Evolutionary conservation across 1,140 invertebrate species (phyloP), one percentile per base, ranked within the genome.

Genomic region (Caerostris darwini): DNA sequence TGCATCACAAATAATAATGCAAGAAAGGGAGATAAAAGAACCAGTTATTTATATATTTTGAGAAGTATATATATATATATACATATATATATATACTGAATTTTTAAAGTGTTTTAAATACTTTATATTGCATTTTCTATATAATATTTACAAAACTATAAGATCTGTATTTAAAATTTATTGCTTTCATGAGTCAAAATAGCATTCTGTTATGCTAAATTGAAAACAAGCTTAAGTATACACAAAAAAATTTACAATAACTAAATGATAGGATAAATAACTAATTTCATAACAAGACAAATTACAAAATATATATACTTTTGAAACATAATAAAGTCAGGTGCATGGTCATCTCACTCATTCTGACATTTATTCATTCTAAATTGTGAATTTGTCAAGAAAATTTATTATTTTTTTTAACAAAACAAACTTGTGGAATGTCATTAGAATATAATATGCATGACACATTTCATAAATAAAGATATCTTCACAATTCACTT

Each of bases 341-440:
- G 17, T 53, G 58, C 58, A 88, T 64, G 7, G 34, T 34, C 34
- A 34, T 34, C 34, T 34, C 34, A 34, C 12, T 88, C 53, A 64
- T 88, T 53, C 19, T 53, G 14, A 50, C 17, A 85, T 85, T 56
- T 34, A 85, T 19, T 85, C 58, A 54, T 67, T 67, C 56, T 57
- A 88, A 88, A 53, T 77, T 71, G 88, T 17, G 56, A 58, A 90
- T 77, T 77, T 57, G 8, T 71, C 56, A 58, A 56, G 14, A 56
- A 10, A 69, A 58, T 56, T 56, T 67, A n/a, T 77, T 12, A 67
- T 54, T 7, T 90, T 34, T 12, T 57, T n/a, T 90, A 90, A 71
- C 53, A 77, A 71, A 90, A 64, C 56, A 54, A 50, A 69, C 10
- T 64, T 85, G 50, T 92, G 90, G 90, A 92, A 92, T 92, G 90